phyloP scores from a whole-genome alignment of 1,140 invertebrate genomes.

The Hycleus cichorii region DNA sequence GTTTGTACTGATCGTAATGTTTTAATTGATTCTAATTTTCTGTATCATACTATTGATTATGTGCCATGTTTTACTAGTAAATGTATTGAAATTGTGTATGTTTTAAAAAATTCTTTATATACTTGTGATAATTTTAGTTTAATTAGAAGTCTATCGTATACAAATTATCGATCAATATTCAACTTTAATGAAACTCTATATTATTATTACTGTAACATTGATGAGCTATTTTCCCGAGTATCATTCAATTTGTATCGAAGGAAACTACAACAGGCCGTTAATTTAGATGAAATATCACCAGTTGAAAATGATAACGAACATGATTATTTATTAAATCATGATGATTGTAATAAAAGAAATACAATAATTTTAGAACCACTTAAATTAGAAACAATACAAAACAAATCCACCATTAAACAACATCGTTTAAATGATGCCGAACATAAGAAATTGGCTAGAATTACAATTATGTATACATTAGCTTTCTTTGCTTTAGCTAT shows the following conservation, averaged over 20 bases:
- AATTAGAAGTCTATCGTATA: not conserved
- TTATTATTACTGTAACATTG: not conserved
- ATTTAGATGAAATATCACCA: conserved; percentile 36
- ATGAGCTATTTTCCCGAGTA: conserved; percentile 14
- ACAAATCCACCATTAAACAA: conserved; percentile 28
- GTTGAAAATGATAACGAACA: conserved; percentile 23
- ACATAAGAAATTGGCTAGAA: conserved; percentile 44
- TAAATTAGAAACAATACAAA: conserved; percentile 35
- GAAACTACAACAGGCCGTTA: conserved; percentile 15
- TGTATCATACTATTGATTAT: conserved; percentile 10
- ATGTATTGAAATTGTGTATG: conserved; percentile 13
- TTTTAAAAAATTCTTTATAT: conserved; percentile 8
- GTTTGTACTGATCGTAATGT: conserved; percentile 8
- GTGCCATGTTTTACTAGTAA: conserved; percentile 21
- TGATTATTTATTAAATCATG: not conserved
- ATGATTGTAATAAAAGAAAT: conserved; percentile 18
- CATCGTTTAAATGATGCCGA: conserved; percentile 37
- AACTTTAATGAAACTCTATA: conserved; percentile 10
- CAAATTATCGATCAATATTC: conserved; percentile 9
- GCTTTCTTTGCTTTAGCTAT: conserved; percentile 45
- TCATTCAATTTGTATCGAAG: conserved; percentile 2
- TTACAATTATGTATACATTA: conserved; percentile 45
- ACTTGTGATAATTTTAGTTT: conserved; percentile 4
- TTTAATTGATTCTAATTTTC: conserved; percentile 6
- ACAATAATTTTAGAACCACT: conserved; percentile 46